phyloP scores from a whole-genome alignment of 2,888 invertebrate species.

The Aleiodes leptofemur region DNA sequence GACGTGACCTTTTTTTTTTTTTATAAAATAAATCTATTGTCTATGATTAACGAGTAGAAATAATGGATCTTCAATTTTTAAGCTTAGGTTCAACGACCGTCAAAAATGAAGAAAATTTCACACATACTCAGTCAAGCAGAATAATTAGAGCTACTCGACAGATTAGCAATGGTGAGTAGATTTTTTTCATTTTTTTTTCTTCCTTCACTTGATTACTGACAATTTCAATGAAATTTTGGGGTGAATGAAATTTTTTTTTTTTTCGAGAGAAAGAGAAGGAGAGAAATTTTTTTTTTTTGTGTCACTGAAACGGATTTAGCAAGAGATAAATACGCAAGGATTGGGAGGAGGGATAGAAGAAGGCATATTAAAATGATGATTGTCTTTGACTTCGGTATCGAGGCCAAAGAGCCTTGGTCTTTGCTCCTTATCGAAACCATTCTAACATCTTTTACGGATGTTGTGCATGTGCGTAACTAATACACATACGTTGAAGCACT shows the following conservation, averaged over 20 bases:
- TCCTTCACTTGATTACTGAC: background rate
- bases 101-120: constrained; percentile 14
- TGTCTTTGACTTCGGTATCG: constrained; percentile 52
- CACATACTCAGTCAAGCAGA: constrained; percentile 9
- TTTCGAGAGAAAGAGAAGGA: too few relatives aligned
- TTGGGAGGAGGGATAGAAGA: background rate
- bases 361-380: constrained; percentile 9
- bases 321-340: background rate
- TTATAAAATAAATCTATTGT: constrained; percentile 4
- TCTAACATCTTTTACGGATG: constrained; percentile 54
- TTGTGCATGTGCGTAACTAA: constrained; percentile 34
- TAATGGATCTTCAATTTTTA: constrained; percentile 9
- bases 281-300: background rate
- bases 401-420: constrained; percentile 62
- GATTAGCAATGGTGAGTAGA: background rate
- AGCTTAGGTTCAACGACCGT: constrained; percentile 21
- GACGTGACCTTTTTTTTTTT: background rate
- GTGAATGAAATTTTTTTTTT: too few relatives aligned
- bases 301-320: constrained; percentile 17
- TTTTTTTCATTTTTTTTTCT: background rate
- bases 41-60: background rate
- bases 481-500: constrained; percentile 7
- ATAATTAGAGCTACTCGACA: constrained; percentile 4
- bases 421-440: constrained; percentile 61
- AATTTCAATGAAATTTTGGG: background rate